A percentile compares a stretch with the other conserved stretches of the same genome.
These are phyloP conservation scores for Sciurus carolinensis DNA, from an alignment of 2,797 vertebrate genomes.

Conservation along the genomic window DNA sequence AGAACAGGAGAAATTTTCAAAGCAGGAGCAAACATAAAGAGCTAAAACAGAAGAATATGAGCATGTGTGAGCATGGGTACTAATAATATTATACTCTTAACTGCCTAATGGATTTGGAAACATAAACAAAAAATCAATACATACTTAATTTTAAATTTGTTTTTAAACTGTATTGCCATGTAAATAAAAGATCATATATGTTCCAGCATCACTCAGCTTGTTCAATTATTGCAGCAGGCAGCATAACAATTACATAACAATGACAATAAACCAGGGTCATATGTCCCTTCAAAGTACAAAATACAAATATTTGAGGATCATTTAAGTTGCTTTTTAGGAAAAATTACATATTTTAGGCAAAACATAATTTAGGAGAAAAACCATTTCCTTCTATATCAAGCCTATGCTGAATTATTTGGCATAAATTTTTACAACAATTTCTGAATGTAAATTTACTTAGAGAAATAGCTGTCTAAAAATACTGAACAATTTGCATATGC, in stretches of 20 bases:
- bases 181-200: constrained; percentile 64
- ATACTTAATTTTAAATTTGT: constrained; percentile 63
- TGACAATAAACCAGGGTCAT: not conserved
- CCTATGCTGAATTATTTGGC: not conserved
- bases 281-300: constrained; percentile 27
- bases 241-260: constrained; percentile 25
- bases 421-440: constrained; percentile 29
- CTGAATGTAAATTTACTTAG: not conserved
- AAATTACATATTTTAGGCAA: not conserved
- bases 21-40: not conserved
- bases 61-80: not conserved
- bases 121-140: constrained; percentile 7
- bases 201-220: not conserved
- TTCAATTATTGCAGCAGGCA: constrained; percentile 20
- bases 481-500: not conserved
- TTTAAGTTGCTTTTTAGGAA: constrained; percentile 27
- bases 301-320: constrained; percentile 16
- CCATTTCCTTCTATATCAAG: not conserved
- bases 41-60: not conserved
- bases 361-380: constrained; percentile 28
- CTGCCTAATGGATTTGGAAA: not conserved
- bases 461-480: not conserved
- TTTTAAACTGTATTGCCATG: constrained; percentile 68
- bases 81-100: not conserved
- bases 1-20: not conserved